Evolutionary conservation across 2,113 vertebrate species (phyloP).

Genomic region (Elgaria multicarinata): DNA sequence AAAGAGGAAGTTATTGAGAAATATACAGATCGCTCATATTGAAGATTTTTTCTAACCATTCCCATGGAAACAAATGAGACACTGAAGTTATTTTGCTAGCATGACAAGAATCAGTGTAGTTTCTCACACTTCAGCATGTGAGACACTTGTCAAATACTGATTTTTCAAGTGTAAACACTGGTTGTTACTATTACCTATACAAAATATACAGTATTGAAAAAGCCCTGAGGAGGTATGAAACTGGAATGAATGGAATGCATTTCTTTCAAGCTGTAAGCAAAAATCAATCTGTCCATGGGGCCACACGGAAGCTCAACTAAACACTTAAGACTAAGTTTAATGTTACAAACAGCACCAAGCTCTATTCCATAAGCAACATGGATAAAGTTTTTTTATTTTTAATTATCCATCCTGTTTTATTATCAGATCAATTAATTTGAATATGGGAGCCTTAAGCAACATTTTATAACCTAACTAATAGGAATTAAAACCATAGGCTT

Average conservation of each 20-base stretch:
- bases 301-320: slow-evolving; percentile 57
- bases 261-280: slow-evolving; percentile 46
- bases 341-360: slow-evolving; percentile 54
- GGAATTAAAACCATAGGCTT: neutral
- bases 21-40: slow-evolving; percentile 52
- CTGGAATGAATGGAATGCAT: slow-evolving; percentile 46
- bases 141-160: slow-evolving; percentile 34
- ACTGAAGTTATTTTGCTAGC: neutral
- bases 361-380: slow-evolving; percentile 31
- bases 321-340: slow-evolving; percentile 52
- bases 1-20: slow-evolving; percentile 59
- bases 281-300: slow-evolving; percentile 60
- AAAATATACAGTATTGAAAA: slow-evolving; percentile 40
- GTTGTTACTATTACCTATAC: slow-evolving; percentile 32
- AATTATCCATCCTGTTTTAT: slow-evolving; percentile 40
- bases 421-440: slow-evolving; percentile 31
- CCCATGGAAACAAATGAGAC: neutral
- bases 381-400: slow-evolving; percentile 25
- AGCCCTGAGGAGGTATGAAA: slow-evolving; percentile 37
- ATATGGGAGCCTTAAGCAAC: neutral
- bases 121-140: neutral
- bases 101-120: neutral
- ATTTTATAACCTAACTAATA: neutral
- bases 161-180: slow-evolving; percentile 40
- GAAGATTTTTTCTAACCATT: slow-evolving; percentile 30